Percentiles rank a stretch among this genome's conserved stretches.
Conservation (phyloP, 1,140 invertebrate species). For the Drosophila pectinifera region DNA sequence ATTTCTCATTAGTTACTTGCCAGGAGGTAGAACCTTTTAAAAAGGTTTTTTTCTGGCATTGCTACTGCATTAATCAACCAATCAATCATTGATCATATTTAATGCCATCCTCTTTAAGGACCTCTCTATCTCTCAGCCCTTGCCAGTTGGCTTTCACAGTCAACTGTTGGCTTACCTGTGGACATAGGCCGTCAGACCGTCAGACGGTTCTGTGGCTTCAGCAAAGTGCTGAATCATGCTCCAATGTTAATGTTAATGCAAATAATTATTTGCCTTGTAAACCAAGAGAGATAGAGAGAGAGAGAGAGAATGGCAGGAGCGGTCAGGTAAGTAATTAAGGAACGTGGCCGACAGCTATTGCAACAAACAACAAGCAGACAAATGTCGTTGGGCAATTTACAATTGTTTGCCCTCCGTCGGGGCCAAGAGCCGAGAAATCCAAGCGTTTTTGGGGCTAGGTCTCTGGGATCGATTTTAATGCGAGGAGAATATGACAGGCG, state of each 20-base stretch:
- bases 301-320: neutral
- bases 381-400: conserved; percentile 51
- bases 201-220: conserved; percentile 28
- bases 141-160: neutral
- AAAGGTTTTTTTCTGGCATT: neutral
- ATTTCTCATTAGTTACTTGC: neutral
- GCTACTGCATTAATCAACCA: neutral
- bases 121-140: neutral
- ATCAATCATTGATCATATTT: conserved; percentile 22
- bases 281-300: too few species aligned
- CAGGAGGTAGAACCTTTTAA: neutral
- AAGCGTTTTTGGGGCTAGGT: conserved; percentile 19
- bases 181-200: conserved; percentile 3
- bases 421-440: conserved; percentile 29
- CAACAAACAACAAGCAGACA: conserved; percentile 39
- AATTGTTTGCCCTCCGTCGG: conserved; percentile 58
- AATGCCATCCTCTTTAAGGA: neutral
- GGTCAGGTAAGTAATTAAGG: conserved; percentile 60
- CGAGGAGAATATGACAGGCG: conserved; percentile 35
- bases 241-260: conserved; percentile 48
- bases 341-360: conserved; percentile 43
- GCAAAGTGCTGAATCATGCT: conserved; percentile 54
- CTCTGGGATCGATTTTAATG: conserved; percentile 21
- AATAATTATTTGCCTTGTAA: conserved; percentile 45
- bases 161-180: conserved; percentile 12